Conservation (phyloP, 2,113 vertebrate genomes). For the Amphiprion percula region DNA sequence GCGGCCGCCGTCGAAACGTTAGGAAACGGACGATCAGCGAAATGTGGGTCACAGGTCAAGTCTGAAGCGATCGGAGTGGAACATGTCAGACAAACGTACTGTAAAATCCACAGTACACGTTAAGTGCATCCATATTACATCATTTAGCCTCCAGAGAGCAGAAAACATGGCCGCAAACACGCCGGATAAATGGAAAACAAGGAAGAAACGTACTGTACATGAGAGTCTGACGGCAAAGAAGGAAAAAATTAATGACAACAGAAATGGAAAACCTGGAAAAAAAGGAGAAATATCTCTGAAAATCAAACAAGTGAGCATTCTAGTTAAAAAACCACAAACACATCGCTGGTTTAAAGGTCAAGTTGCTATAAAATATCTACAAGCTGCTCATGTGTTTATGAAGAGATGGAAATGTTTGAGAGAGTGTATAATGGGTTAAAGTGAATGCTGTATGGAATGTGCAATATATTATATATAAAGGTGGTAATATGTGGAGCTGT, state of each 20-base stretch:
- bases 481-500: background rate
- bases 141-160: background rate
- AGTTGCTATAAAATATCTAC: background rate
- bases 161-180: background rate
- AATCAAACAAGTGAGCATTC: too few relatives aligned
- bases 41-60: constrained; percentile 18
- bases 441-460: constrained; percentile 34
- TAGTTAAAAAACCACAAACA: background rate
- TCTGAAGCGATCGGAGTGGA: constrained; percentile 14
- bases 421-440: background rate
- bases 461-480: constrained; percentile 35
- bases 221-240: background rate
- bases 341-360: background rate
- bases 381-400: background rate
- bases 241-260: background rate
- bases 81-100: background rate
- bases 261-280: too few relatives aligned
- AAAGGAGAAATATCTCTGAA: too few relatives aligned
- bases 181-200: too few relatives aligned
- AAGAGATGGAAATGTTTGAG: background rate
- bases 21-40: background rate
- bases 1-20: background rate
- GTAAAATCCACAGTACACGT: constrained; percentile 8
- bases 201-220: background rate
- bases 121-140: constrained; percentile 30